Percentiles rank a stretch among this genome's conserved stretches.
These are phyloP conservation scores for Aspidiotus destructor DNA, from an alignment of 2,888 invertebrate genomes.

Conservation along the genomic window DNA sequence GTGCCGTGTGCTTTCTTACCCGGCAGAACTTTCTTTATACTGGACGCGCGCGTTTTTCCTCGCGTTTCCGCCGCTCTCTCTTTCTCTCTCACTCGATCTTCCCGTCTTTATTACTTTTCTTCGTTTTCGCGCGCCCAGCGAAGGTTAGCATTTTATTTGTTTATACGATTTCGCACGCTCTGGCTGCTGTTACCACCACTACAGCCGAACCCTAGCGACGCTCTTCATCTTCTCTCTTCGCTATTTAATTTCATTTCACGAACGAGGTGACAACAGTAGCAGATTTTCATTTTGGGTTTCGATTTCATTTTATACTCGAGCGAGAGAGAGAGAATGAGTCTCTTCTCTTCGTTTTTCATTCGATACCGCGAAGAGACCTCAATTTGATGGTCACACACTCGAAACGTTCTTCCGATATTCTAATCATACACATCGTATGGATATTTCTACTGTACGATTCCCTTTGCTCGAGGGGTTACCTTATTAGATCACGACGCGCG, in stretches of 20 bases:
- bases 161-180: constrained; percentile 5
- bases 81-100: not conserved
- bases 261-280: constrained; percentile 25
- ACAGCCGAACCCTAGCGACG: not conserved
- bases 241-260: constrained; percentile 24
- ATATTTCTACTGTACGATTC: no score
- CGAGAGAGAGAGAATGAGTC: no score
- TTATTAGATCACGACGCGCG: no score
- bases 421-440: no score
- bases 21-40: constrained; percentile 40
- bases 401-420: no score
- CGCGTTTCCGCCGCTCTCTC: constrained; percentile 14
- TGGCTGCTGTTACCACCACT: not conserved
- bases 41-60: constrained; percentile 23
- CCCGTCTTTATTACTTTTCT: constrained; percentile 25
- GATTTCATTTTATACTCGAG: not conserved
- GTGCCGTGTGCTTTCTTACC: not conserved
- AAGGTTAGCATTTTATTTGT: constrained; percentile 24
- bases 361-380: no score
- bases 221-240: constrained; percentile 15
- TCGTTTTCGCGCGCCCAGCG: constrained; percentile 9
- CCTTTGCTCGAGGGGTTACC: no score
- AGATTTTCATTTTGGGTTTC: constrained; percentile 17
- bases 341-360: no score
- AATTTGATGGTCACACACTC: no score